These are phyloP conservation scores for Onthophagus sagittarius DNA, from an alignment of 2,888 invertebrate genomes.

Conservation along the genomic window DNA sequence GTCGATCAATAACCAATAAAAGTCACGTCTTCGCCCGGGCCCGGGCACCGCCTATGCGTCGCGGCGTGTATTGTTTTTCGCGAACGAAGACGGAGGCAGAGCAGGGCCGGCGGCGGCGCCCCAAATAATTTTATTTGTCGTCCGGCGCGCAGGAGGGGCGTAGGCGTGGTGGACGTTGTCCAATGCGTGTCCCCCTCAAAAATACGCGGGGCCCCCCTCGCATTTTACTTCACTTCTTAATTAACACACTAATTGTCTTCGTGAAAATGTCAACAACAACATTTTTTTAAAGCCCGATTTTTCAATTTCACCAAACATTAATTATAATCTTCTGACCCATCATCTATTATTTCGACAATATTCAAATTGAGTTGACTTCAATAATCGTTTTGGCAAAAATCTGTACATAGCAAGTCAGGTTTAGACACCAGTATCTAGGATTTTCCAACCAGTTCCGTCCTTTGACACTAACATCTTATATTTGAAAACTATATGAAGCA, in stretches of 20 bases:
- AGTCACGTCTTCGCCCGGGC: background rate
- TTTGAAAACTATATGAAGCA: too few species aligned
- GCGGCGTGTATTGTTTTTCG: slow-evolving; percentile 6
- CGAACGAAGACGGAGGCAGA: background rate
- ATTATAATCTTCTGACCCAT: too few species aligned
- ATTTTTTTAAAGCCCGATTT: too few species aligned
- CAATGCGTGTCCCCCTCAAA: slow-evolving; percentile 22
- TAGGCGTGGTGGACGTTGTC: slow-evolving; percentile 22
- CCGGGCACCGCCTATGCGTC: slow-evolving; percentile 4
- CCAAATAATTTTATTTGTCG: slow-evolving; percentile 24
- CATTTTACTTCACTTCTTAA: background rate
- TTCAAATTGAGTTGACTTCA: too few species aligned
- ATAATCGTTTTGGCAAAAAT: too few species aligned
- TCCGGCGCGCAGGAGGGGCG: slow-evolving; percentile 19
- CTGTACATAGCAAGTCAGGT: too few species aligned
- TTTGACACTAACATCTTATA: too few species aligned
- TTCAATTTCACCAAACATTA: too few species aligned
- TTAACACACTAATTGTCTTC: background rate
- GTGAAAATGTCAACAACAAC: background rate
- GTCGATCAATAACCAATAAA: slow-evolving; percentile 11
- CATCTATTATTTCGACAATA: too few species aligned
- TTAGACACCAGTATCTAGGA: too few species aligned
- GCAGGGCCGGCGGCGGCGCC: slow-evolving; percentile 1
- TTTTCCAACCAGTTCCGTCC: too few species aligned
- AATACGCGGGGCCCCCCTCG: slow-evolving; percentile 9